Base-by-base conservation (phyloP, 1,140 invertebrate genomes). In the Zaprionus taronus region DNA sequence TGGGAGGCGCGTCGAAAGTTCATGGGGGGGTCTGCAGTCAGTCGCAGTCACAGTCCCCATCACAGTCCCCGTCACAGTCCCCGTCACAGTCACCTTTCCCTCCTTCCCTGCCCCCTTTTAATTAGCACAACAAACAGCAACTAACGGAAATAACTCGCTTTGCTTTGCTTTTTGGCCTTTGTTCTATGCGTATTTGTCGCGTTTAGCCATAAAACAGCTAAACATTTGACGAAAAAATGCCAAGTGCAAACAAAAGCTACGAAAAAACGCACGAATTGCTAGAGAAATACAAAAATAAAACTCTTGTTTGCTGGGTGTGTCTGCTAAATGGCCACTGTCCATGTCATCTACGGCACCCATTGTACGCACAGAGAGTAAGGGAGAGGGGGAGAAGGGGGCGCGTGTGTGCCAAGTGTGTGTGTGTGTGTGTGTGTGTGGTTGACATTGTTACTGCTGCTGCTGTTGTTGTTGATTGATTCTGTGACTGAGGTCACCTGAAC, bases 291-390 rank as follows among this genome's bases (percentile, higher is more conserved):
- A 69, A 62, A 83, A 83, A 87, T 84, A 81, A 87, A 90, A 84
- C 58, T 47, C 41, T 47, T 87, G 84, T 87, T 87, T 87, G 81
- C 85, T 89, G 85, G 80, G 84, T 87, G 84, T 90, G 84, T 81
- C 75, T 64, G 72, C 85, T 87, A 89, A 87, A 87, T 90, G 78
- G 84, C 84, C 84, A 87, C 84, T 72, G 84, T 87, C 84, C 84
- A 64, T 47, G 47, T 51, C 20, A 51, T 22, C 47, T 51, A 51
- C 47, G 47, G 47, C 47, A 14, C 47, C 47, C 47, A 51, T 51
- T 51, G 47, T 51, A 51, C 47, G 20, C 47, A 51, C 47, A 49
- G 38, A 0, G 38, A 6, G 38, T 7, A 5, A 3, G 6, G 15
- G 7, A 17, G 41, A 47, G n/a, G 3, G 41, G 1, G 41, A 7